Conservation (phyloP, 2,113 vertebrate species). For the Clinocottus analis region DNA sequence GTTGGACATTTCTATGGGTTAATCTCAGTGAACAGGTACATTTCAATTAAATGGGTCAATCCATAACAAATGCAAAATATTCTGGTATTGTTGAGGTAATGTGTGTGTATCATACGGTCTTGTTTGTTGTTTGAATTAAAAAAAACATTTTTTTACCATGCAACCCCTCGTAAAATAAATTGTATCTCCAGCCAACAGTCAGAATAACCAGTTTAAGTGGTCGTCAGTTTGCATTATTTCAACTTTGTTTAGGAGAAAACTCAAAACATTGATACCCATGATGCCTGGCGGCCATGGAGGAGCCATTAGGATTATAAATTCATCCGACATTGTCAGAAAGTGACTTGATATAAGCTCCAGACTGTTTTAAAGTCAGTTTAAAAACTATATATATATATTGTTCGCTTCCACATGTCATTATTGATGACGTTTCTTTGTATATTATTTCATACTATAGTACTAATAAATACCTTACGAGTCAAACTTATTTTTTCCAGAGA, state of each 20-base stretch:
- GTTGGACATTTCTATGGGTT: conserved; percentile 15
- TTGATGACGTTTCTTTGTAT: not conserved
- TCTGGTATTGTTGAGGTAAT: not conserved
- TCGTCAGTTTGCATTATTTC: not conserved
- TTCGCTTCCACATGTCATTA: not conserved
- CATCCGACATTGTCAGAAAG: not conserved
- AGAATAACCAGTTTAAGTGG: not conserved
- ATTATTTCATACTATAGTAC: not conserved
- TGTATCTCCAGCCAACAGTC: not conserved
- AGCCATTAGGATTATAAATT: not conserved
- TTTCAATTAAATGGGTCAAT: conserved; percentile 13
- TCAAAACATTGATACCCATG: not conserved
- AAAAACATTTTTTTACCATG: too few species aligned
- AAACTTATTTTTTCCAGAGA: not conserved
- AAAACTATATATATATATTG: too few species aligned
- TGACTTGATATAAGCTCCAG: not conserved
- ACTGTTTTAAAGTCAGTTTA: too few species aligned
- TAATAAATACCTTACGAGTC: not conserved
- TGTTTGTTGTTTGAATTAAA: too few species aligned
- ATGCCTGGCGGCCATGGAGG: not conserved
- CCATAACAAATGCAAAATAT: not conserved
- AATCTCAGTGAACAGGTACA: conserved; percentile 3
- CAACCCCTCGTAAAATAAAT: not conserved
- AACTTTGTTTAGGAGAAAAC: not conserved
- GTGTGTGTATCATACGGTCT: too few species aligned